Percentiles rank a stretch among this genome's conserved stretches.
Evolutionary conservation across 35 echinoderm and acorn worm species (phyloP).

Genomic region (Ptychodera flava): DNA sequence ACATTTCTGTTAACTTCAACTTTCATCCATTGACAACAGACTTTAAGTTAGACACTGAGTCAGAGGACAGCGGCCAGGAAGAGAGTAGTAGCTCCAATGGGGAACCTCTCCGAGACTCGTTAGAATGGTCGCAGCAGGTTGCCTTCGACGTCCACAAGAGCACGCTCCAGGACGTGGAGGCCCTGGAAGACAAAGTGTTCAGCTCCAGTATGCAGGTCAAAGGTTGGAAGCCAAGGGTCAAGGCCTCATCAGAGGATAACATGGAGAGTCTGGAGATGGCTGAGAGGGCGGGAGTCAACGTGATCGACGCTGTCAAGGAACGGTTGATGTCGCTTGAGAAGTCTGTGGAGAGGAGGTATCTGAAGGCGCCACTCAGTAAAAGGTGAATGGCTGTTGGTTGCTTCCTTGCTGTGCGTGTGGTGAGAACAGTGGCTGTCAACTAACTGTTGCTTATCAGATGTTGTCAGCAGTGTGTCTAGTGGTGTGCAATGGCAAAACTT

Average conservation of each 20-base stretch:
- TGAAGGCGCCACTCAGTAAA: slow-evolving; percentile 79
- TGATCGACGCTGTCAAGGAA: slow-evolving; percentile 50
- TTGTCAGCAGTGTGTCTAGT: too few species aligned
- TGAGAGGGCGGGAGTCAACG: slow-evolving; percentile 41
- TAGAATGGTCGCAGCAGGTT: slow-evolving; percentile 40
- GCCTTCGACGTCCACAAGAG: slow-evolving; percentile 50
- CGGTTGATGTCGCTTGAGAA: slow-evolving; percentile 58
- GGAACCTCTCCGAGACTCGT: slow-evolving; percentile 15
- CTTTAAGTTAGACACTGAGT: too few species aligned
- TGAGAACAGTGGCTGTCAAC: too few species aligned
- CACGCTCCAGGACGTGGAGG: slow-evolving; percentile 60
- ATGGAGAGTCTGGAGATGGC: slow-evolving; percentile 43
- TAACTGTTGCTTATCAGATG: too few species aligned
- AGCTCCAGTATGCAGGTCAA: slow-evolving; percentile 88
- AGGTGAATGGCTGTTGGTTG: too few species aligned
- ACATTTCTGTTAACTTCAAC: too few species aligned
- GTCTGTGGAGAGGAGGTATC: slow-evolving; percentile 68
- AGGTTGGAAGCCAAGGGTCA: slow-evolving; percentile 79
- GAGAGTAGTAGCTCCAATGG: too few species aligned
- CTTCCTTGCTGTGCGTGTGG: too few species aligned
- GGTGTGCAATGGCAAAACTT: too few species aligned
- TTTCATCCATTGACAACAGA: too few species aligned
- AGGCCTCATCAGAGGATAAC: slow-evolving; percentile 39
- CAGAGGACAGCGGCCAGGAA: too few species aligned
- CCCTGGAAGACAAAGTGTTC: slow-evolving; percentile 84